Evolutionary conservation across 2,113 vertebrate species (phyloP).

Genomic region (Xerus inauris): DNA sequence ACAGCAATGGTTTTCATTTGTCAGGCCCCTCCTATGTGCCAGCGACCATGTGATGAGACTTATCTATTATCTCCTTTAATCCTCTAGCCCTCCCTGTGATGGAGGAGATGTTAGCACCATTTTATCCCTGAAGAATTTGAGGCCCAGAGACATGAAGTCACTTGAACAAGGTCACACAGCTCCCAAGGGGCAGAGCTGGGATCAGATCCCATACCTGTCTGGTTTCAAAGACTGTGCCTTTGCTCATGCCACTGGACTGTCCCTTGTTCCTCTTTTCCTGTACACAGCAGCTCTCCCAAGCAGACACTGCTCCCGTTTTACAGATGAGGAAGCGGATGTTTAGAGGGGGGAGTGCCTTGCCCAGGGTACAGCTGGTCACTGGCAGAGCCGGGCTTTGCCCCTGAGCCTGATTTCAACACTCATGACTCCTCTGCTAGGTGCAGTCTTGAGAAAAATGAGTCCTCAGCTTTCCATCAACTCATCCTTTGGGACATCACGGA

Average conservation of each 20-base stretch:
- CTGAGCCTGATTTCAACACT: neutral
- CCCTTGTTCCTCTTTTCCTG: neutral
- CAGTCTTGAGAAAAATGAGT: neutral
- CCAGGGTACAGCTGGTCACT: neutral
- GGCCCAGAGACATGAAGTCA: neutral
- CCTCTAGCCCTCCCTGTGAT: neutral
- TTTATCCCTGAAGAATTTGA: neutral
- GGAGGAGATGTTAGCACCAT: neutral
- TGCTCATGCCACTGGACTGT: neutral
- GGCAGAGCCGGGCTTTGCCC: neutral
- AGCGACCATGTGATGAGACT: neutral
- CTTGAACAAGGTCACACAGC: neutral
- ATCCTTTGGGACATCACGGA: neutral
- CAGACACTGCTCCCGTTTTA: neutral
- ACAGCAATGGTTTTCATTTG: neutral
- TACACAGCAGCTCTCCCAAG: fast-evolving
- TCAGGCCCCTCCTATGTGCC: neutral
- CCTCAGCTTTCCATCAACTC: neutral
- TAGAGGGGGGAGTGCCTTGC: neutral
- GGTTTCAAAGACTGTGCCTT: neutral
- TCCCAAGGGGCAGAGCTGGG: neutral
- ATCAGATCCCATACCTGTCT: neutral
- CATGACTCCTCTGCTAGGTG: neutral
- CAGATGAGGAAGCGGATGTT: neutral
- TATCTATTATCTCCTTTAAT: neutral